These are phyloP conservation scores for Eristalis intricaria DNA, from an alignment of 2,888 invertebrate species.

Conservation along the genomic window DNA sequence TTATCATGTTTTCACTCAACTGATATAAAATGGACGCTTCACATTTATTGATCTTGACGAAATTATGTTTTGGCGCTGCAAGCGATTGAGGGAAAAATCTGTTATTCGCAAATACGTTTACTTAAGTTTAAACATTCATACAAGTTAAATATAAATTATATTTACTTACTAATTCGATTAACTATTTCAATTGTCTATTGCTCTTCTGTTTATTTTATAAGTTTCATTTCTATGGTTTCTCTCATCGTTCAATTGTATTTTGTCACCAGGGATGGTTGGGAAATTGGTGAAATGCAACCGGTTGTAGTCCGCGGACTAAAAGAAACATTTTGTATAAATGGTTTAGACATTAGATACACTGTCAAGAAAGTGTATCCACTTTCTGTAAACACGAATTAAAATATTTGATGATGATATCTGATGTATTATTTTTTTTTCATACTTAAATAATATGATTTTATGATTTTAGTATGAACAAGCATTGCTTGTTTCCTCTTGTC, in stretches of 20 bases:
- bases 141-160: background rate
- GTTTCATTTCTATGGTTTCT: slow-evolving; percentile 49
- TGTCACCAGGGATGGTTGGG: background rate
- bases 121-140: background rate
- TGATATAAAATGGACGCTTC: slow-evolving; percentile 41
- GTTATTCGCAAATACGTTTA: background rate
- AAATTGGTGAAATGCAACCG: background rate
- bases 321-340: too few relatives aligned
- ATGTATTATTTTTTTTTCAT: too few relatives aligned
- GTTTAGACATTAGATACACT: too few relatives aligned
- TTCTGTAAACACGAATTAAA: too few relatives aligned
- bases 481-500: too few relatives aligned
- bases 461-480: too few relatives aligned
- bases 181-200: background rate
- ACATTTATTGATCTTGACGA: slow-evolving; percentile 19
- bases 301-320: background rate
- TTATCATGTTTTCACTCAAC: slow-evolving; percentile 1
- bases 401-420: background rate
- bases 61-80: slow-evolving; percentile 1
- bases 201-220: slow-evolving; percentile 23
- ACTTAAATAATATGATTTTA: too few relatives aligned
- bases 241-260: background rate
- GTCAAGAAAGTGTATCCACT: too few relatives aligned
- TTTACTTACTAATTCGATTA: slow-evolving; percentile 21
- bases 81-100: background rate